These are phyloP conservation scores for Xiphorhynchus erythropygius DNA, from an alignment of 2,797 vertebrate genomes.

Conservation along the genomic window DNA sequence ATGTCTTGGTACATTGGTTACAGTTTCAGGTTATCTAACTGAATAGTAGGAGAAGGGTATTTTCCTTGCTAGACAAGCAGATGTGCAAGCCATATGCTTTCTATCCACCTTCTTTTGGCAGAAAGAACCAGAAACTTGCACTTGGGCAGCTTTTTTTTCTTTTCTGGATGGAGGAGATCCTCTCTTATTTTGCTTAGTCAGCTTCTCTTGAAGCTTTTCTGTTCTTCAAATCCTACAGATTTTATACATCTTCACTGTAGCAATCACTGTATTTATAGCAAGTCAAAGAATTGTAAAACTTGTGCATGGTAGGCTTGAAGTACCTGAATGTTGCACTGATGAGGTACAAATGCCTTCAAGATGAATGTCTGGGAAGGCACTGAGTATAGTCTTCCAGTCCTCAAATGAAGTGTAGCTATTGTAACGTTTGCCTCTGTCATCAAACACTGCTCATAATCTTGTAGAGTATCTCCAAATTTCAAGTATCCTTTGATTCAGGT, in stretches of 20 bases:
- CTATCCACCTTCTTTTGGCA: not conserved
- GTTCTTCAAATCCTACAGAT: not conserved
- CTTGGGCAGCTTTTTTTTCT: not conserved
- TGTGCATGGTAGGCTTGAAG: not conserved
- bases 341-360: not conserved
- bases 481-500: not conserved
- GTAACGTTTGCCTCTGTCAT: not conserved
- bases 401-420: not conserved
- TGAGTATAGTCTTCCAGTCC: not conserved
- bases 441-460: not conserved
- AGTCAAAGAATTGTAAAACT: not conserved
- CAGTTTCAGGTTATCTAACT: not conserved
- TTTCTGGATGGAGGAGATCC: not conserved
- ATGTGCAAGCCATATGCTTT: not conserved
- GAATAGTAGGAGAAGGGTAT: not conserved
- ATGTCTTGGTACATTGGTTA: not conserved
- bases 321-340: not conserved
- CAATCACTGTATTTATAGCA: not conserved
- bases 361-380: not conserved
- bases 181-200: not conserved
- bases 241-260: not conserved
- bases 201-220: not conserved
- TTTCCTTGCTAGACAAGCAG: not conserved
- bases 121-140: not conserved
- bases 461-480: not conserved